A percentile compares a stretch with the other conserved stretches of the same genome.
Conservation (phyloP, 2,888 invertebrate species). For the Rhingia rostrata region DNA sequence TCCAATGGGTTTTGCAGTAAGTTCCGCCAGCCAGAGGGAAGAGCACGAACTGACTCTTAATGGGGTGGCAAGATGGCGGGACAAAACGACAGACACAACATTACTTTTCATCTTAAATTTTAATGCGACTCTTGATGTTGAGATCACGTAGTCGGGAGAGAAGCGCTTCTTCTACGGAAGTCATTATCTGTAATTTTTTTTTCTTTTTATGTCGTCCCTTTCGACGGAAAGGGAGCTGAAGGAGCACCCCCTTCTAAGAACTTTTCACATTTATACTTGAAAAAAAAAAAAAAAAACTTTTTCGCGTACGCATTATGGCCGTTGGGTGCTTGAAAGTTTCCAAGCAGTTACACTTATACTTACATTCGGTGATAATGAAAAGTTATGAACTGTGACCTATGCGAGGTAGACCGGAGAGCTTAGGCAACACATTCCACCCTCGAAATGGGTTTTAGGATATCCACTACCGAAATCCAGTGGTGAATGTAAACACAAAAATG, state of each 20-base stretch:
- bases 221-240: slow-evolving; percentile 7
- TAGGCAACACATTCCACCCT: not conserved
- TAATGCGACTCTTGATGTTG: slow-evolving; percentile 49
- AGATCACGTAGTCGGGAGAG: slow-evolving; percentile 60
- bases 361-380: slow-evolving; percentile 63
- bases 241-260: slow-evolving; percentile 27
- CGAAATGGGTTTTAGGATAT: not conserved
- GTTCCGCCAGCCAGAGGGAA: slow-evolving; percentile 18
- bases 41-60: slow-evolving; percentile 30
- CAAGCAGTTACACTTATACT: slow-evolving; percentile 60
- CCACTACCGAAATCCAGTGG: slow-evolving; percentile 16
- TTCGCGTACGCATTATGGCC: slow-evolving; percentile 21
- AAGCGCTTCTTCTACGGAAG: slow-evolving; percentile 50
- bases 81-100: not conserved
- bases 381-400: slow-evolving; percentile 70
- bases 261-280: slow-evolving; percentile 50
- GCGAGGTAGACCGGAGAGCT: slow-evolving; percentile 5
- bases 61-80: slow-evolving; percentile 9
- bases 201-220: slow-evolving; percentile 4
- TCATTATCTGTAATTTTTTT: slow-evolving; percentile 54
- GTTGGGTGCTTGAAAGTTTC: slow-evolving; percentile 38
- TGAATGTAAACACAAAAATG: slow-evolving; percentile 6
- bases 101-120: slow-evolving; percentile 27
- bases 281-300: too few species aligned
- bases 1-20: slow-evolving; percentile 37